phyloP scores from a whole-genome alignment of 2,113 vertebrate genomes.

The Noturus placidus region DNA sequence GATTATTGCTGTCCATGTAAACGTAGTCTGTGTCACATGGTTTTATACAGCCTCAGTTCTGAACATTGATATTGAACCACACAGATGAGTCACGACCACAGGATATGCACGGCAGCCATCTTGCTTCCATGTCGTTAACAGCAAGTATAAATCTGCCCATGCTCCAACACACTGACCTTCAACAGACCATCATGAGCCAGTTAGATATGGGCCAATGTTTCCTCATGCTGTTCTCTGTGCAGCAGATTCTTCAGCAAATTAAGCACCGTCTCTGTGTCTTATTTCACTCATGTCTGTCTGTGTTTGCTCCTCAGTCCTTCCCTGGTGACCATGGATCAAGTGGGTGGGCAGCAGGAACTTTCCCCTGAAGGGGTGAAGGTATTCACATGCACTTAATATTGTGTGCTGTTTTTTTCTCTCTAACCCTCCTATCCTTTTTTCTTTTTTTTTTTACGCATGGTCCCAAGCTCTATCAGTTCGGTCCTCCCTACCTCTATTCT shows the following conservation, averaged over 20 bases:
- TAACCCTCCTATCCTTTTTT: no score
- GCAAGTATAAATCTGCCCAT: neutral
- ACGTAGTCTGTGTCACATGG: neutral
- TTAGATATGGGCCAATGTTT: neutral
- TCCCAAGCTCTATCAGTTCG: neutral
- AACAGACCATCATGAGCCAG: neutral
- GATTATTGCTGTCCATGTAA: no score
- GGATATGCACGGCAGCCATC: neutral
- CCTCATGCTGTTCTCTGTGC: neutral
- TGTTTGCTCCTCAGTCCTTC: conserved; percentile 40
- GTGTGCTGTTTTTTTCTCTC: neutral
- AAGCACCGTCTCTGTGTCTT: neutral
- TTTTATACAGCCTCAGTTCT: neutral
- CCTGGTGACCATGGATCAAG: conserved; percentile 81
- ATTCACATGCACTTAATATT: conserved; percentile 38
- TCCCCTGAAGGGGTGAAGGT: conserved; percentile 82
- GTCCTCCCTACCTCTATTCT: neutral
- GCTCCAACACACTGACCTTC: neutral
- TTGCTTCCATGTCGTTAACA: neutral
- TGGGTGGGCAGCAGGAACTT: conserved; percentile 63
- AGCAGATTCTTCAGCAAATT: neutral
- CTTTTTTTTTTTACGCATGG: neutral
- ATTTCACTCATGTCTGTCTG: conserved; percentile 13
- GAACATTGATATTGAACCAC: neutral
- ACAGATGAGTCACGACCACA: no score